phyloP scores from a whole-genome alignment of 2,113 vertebrate species.

The Glaucomys volans region DNA sequence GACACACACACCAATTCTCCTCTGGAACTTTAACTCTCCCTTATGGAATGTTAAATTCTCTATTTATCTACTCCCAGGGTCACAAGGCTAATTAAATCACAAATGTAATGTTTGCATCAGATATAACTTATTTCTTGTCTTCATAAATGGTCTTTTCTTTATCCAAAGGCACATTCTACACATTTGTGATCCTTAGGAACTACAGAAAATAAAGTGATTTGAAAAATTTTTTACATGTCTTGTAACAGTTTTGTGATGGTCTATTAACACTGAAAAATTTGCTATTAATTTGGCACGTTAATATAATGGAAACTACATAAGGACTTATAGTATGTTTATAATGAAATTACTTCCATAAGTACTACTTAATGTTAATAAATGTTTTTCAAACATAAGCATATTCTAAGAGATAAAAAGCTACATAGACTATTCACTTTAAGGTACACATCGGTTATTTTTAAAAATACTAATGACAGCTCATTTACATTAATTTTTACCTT shows the following conservation, averaged over 20 bases:
- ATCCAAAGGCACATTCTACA: not conserved
- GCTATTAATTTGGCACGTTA: not conserved
- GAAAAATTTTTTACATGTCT: too few species aligned
- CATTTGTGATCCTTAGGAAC: not conserved
- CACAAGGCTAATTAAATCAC: not conserved
- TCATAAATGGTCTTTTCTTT: not conserved
- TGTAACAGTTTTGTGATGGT: not conserved
- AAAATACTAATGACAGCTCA: not conserved
- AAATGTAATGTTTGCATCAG: not conserved
- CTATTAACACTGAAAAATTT: not conserved
- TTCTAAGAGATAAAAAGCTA: not conserved
- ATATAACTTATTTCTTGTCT: not conserved
- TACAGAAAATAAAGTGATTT: not conserved
- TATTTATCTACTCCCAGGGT: not conserved
- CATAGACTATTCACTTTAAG: not conserved
- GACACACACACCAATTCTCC: not conserved
- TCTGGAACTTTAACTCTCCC: not conserved
- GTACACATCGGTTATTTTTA: not conserved
- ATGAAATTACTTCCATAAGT: not conserved
- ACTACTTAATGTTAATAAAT: not conserved
- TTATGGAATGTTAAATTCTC: not conserved
- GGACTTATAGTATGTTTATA: not conserved
- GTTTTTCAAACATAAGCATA: conserved; percentile 29
- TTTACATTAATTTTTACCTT: not conserved
- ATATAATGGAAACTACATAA: not conserved